phyloP scores from a whole-genome alignment of 2,888 invertebrate genomes.

The Diarsia mendica region DNA sequence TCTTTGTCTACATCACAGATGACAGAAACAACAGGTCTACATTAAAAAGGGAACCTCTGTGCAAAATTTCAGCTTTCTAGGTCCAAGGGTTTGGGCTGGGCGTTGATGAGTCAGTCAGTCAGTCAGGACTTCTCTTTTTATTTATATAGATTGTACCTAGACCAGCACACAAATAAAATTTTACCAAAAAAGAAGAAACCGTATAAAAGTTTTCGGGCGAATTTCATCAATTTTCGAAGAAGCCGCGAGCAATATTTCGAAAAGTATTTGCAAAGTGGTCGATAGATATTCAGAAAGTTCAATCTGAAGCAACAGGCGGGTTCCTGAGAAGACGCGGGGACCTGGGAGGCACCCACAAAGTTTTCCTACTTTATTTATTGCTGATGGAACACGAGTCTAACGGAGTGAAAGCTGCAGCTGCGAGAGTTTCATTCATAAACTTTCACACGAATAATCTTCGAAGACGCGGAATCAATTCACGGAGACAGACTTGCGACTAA shows the following conservation, averaged over 20 bases:
- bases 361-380: constrained; percentile 59
- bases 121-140: too few species aligned
- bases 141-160: not conserved
- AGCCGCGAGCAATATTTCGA: constrained; percentile 58
- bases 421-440: constrained; percentile 29
- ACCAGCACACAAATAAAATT: constrained; percentile 9
- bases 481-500: not conserved
- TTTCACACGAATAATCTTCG: constrained; percentile 29
- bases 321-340: constrained; percentile 27
- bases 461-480: constrained; percentile 7
- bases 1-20: too few species aligned
- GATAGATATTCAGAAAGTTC: constrained; percentile 70
- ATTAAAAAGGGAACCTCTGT: too few species aligned
- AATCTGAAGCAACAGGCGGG: constrained; percentile 69
- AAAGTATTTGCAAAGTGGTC: constrained; percentile 67
- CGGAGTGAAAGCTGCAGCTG: constrained; percentile 23
- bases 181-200: constrained; percentile 15
- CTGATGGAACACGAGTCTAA: constrained; percentile 25
- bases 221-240: constrained; percentile 59
- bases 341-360: constrained; percentile 32
- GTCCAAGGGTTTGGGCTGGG: too few species aligned
- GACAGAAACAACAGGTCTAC: too few species aligned
- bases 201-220: constrained; percentile 40
- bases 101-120: too few species aligned
- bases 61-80: too few species aligned